These are phyloP conservation scores for Anastrepha ludens DNA, from an alignment of 1,140 invertebrate genomes.

Conservation along the genomic window DNA sequence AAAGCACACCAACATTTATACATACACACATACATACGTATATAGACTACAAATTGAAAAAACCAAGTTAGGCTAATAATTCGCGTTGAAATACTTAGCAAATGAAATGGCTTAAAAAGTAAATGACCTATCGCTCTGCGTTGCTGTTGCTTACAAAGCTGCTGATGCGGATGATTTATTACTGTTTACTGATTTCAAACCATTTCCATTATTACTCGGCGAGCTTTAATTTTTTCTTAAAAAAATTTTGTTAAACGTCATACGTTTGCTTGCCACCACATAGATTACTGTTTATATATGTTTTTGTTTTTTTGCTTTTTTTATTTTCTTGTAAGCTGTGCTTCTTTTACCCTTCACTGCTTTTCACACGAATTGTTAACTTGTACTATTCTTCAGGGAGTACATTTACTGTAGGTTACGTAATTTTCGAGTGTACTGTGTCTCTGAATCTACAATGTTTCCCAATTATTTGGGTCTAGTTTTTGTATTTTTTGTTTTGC, in stretches of 20 bases:
- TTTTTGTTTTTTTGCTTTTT: not conserved
- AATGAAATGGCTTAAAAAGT: slow-evolving; percentile 19
- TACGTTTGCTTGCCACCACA: not conserved
- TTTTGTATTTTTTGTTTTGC: not conserved
- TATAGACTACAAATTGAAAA: no score
- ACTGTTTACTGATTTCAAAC: not conserved
- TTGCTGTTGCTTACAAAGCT: not conserved
- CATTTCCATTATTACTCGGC: not conserved
- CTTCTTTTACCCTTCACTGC: not conserved
- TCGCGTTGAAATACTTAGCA: not conserved
- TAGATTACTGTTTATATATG: not conserved
- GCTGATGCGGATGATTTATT: slow-evolving; percentile 33
- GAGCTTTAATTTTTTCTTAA: not conserved
- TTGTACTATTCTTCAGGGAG: not conserved
- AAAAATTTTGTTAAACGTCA: not conserved
- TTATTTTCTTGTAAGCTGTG: not conserved
- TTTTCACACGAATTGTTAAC: not conserved
- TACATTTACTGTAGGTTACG: not conserved
- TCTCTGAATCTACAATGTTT: not conserved
- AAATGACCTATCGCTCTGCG: slow-evolving; percentile 9
- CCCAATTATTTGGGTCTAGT: not conserved
- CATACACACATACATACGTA: no score
- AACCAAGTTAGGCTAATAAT: not conserved
- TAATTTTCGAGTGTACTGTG: not conserved
- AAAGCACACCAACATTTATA: no score